Evolutionary conservation across 1,140 invertebrate genomes (phyloP).

Genomic region (Hypsibius dujardini): DNA sequence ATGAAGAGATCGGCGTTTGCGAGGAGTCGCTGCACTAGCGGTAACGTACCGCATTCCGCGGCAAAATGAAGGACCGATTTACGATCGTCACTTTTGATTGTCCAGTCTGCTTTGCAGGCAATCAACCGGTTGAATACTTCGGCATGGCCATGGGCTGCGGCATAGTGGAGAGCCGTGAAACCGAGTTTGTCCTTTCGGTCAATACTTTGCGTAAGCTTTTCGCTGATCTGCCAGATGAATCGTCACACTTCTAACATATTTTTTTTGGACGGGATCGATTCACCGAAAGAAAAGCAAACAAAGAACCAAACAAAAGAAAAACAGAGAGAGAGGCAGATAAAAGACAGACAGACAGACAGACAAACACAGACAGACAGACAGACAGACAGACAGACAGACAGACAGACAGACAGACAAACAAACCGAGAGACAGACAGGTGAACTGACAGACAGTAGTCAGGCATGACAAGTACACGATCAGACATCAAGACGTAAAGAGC

Average conservation of each 20-base stretch:
- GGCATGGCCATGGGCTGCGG: constrained; percentile 26
- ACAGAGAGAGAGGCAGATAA: too few relatives aligned
- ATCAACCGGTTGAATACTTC: constrained; percentile 25
- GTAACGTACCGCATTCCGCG: not conserved
- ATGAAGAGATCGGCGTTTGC: not conserved
- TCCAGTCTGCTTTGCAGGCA: not conserved
- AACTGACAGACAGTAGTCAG: too few relatives aligned
- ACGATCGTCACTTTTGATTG: not conserved
- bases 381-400: too few relatives aligned
- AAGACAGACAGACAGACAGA: too few relatives aligned
- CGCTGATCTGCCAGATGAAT: not conserved
- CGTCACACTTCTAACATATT: too few relatives aligned
- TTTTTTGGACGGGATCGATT: too few relatives aligned
- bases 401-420: too few relatives aligned
- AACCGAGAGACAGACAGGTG: too few relatives aligned
- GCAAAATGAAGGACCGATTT: constrained; percentile 4
- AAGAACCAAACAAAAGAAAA: too few relatives aligned
- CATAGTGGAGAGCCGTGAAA: constrained; percentile 30
- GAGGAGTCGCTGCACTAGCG: not conserved
- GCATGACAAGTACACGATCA: not conserved
- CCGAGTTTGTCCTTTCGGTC: constrained; percentile 22
- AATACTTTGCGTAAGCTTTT: not conserved
- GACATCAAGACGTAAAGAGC: not conserved
- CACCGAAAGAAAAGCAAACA: too few relatives aligned
- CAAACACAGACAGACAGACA: too few relatives aligned